phyloP scores from a whole-genome alignment of 1,140 invertebrate species.

The Calycopis cecrops region DNA sequence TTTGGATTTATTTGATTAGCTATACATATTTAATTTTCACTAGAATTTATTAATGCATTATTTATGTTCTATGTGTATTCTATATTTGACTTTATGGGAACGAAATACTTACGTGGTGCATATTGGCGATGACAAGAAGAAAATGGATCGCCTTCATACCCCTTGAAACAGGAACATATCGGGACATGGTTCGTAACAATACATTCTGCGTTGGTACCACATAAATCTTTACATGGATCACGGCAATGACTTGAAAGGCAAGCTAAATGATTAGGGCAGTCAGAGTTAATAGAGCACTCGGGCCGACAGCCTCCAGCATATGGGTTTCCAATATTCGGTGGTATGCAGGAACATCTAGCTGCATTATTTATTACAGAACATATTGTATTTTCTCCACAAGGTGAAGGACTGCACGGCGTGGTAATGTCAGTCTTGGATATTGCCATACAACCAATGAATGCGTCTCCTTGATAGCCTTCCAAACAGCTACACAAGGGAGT shows the following conservation, averaged over 20 bases:
- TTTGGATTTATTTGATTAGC: too few relatives aligned
- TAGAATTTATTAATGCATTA: too few relatives aligned
- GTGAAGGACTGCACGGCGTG: conserved; percentile 86
- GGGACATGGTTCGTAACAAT: conserved; percentile 88
- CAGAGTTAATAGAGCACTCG: conserved; percentile 87
- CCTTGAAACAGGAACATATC: conserved; percentile 84
- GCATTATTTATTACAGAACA: conserved; percentile 81
- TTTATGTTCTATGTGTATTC: too few relatives aligned
- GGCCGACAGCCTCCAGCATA: conserved; percentile 86
- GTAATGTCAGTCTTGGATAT: conserved; percentile 63
- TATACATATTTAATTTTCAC: too few relatives aligned
- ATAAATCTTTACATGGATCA: conserved; percentile 91
- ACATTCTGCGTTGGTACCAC: conserved; percentile 89
- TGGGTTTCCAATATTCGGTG: conserved; percentile 89
- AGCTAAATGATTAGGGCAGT: conserved; percentile 86
- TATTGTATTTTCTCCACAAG: conserved; percentile 88
- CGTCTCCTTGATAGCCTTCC: conserved; percentile 86
- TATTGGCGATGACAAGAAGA: conserved; percentile 81
- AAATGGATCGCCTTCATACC: conserved; percentile 88
- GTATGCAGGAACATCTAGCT: conserved; percentile 86
- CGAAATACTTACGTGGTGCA: conserved; percentile 71
- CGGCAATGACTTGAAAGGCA: conserved; percentile 90
- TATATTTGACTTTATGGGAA: background rate
- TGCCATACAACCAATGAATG: conserved; percentile 84
- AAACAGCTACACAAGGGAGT: conserved; percentile 87